A percentile compares a stretch with the other conserved stretches of the same genome.
phyloP scores from a whole-genome alignment of 2,797 vertebrate species.

The Girardinus metallicus region DNA sequence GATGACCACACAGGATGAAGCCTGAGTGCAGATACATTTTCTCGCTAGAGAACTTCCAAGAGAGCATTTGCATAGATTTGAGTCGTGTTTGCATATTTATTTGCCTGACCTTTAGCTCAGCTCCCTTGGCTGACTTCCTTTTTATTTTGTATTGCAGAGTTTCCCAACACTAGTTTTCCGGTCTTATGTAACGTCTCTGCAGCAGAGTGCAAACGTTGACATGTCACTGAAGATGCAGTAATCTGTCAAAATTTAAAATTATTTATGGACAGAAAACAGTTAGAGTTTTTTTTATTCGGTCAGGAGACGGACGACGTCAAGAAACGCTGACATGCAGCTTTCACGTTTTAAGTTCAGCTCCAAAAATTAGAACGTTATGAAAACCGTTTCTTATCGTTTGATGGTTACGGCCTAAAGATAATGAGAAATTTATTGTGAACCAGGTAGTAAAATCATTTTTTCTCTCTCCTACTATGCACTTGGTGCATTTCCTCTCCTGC shows the following conservation, averaged over 20 bases:
- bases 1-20: constrained; percentile 21
- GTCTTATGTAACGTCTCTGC: not conserved
- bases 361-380: not conserved
- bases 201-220: not conserved
- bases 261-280: not conserved
- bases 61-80: constrained; percentile 57
- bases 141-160: constrained; percentile 1
- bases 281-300: not conserved
- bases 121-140: constrained; percentile 14
- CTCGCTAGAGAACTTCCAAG: constrained; percentile 11
- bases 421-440: not conserved
- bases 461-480: no score
- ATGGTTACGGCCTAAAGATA: not conserved
- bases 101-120: constrained; percentile 40
- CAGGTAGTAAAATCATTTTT: no score
- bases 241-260: not conserved
- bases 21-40: constrained; percentile 35
- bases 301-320: not conserved
- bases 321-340: not conserved
- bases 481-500: no score
- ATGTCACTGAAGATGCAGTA: not conserved
- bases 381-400: not conserved
- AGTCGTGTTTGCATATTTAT: constrained; percentile 54
- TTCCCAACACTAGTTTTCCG: constrained; percentile 5
- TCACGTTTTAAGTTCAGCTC: not conserved